Base-by-base conservation (phyloP, 37 sponge, comb jelly and placozoan species). In the Chondrosia reniformis region DNA sequence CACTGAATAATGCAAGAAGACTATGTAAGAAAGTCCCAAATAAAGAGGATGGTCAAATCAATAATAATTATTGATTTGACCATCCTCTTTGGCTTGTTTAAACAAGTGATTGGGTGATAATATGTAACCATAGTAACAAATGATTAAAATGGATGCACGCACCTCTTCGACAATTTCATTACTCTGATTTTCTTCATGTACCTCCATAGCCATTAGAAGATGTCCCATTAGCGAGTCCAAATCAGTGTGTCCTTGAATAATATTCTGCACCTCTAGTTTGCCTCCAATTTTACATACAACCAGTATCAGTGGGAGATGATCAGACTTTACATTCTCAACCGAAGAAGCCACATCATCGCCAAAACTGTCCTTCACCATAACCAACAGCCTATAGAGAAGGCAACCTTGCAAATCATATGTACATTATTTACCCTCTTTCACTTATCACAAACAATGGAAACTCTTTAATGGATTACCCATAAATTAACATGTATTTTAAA, bases 231-330 rank as follows among this genome's bases (percentile, higher is more conserved):
- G 77, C 5, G 69, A 27, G 17, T 88, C 90, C 55, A 88, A 41
- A 28, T 84, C 81, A 8, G 86, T 85, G 38, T 88, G 66, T 32
- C 89, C 94, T 77, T 94, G 92, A 31, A 94, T 83, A 8, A 94
- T 83, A 43, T 80, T 82, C 56, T 66, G 75, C 32, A 94, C 88
- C 31, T 84, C 82, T 4, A 84, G 37, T 31, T 62, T 34, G 38
- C 88, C 84, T 55, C 85, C 81, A 36, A 77, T 64, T 65, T 94
- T 94, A 58, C 31, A 86, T n/a, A 87, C 83, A 5, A 94, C 84
- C 21, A 94, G 82, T 31, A 94, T 86, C 55, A 81, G 77, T 3
- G 94, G 94, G 21, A 90, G 81, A 59, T 94, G 85, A 71, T 90
- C 86, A n/a, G 88, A 75, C 9, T 78, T 44, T 0, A 94, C 76